Base-by-base conservation (phyloP, 2,797 vertebrate species). In the Xiphophorus birchmanni region DNA sequence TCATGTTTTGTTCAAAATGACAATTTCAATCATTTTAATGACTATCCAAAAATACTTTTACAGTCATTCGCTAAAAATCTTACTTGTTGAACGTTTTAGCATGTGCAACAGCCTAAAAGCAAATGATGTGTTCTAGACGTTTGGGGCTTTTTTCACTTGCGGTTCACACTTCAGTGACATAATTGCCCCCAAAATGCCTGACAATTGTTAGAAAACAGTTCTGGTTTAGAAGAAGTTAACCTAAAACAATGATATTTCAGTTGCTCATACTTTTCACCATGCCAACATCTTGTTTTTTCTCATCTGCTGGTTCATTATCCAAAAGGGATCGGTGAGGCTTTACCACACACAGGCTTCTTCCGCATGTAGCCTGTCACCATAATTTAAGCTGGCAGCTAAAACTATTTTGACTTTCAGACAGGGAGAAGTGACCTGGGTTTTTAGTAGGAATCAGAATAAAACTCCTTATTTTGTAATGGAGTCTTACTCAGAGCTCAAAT, bases 321-420 rank as follows among this genome's bases (percentile, higher is more conserved):
- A 83, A 54, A 71, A 87, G 81, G 77, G 82, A 90, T 80, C 50
- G 78, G 80, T 45, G 67, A 77, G 84, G 86, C 82, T 91, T 92
- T 86, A 91, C 89, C 91, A 91, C 85, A 86, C 87, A 73, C 88
- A 80, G 76, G 83, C 86, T 88, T 88, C 87, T 83, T 87, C 85
- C 78, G 77, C 86, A 80, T 86, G 82, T 72, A 79, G 75, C 87
- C 78, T 74, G 80, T 92, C 87, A 93, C 84, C 85, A 76, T 93
- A 84, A 92, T 90, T 80, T 80, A 89, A 88, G 80, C 79, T 91
- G 93, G 91, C 91, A 93, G 90, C 79, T 79, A 45, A 89, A 79
- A 88, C 88, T 85, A 85, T 9, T 45, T 79, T 82, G 80, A 86
- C 78, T 82, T 85, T 87, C 32, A 84, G 89, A 90, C 88, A 89